Evolutionary conservation across 2,888 invertebrate genomes (phyloP), one percentile per base, ranked within the genome.

Genomic region (Hemistola chrysoprasaria): DNA sequence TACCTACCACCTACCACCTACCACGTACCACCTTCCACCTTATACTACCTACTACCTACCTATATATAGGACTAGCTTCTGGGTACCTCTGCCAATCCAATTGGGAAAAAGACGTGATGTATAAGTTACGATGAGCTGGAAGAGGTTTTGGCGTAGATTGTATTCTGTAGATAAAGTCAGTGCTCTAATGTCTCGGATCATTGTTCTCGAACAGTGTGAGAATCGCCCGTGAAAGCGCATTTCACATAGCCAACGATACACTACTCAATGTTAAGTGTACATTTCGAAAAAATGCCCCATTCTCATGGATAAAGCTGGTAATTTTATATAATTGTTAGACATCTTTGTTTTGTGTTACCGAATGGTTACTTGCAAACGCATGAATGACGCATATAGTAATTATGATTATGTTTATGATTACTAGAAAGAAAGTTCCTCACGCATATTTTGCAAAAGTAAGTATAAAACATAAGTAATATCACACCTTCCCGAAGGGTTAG

Each of bases 161-260:
- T 25, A 32, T 33, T 37, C n/a, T 22, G 25, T 44, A 38, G 43
- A 27, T 34, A 39, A 38, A 34, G 64, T 61, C 70, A 71, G 65
- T 68, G 71, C 60, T 66, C 73, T 71, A 62, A 65, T 25, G 44
- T 61, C 28, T 53, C 61, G 47, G 70, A 75, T 71, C 78, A 80
- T 84, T 81, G 83, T 81, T 78, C 71, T 47, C 44, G 69, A 56
- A 76, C 76, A 69, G 73, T 73, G 59, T 82, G 81, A 70, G 83
- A 83, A 81, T 65, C 63, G 50, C 55, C 57, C 71, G 85, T 71
- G 86, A 87, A 87, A 87, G 86, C 85, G 78, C 66, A 83, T 84
- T 84, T 75, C 83, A 77, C 69, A 63, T 59, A 46, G 58, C 58
- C 63, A 64, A 59, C 63, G 62, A 57, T 65, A 65, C 51, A 54